Base-by-base conservation (phyloP, 2,113 vertebrate genomes). In the Notarius lentiginosus region DNA sequence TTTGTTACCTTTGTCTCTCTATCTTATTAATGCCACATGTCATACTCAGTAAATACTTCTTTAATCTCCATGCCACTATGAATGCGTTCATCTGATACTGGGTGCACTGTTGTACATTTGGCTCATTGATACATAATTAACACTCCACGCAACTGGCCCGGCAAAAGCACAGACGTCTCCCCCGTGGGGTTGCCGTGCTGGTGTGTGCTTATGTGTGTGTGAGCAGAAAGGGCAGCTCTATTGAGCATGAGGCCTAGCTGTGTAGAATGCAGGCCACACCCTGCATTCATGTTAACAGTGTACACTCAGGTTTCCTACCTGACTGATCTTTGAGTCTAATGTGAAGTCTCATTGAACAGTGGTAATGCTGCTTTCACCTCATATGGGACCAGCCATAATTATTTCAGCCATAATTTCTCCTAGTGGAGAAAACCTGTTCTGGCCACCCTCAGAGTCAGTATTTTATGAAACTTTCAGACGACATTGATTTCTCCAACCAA, bases 61-160 rank as follows among this genome's bases (percentile, higher is more conserved):
- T 73, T 70, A 70, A 51, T 34, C 55, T 88, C 47, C 63, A 47
- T 80, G 61, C 84, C 83, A 72, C 61, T 77, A 63, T 77, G 65
- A 80, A 79, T 83, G 86, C 63, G 87, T 72, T 79, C 41, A 75
- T 60, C 34, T 82, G 79, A 89, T 56, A 77, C 68, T 65, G 75
- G 51, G 27, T 86, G 84, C 41, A 81, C 30, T 80, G 41, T 60
- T 84, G 27, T 85, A 87, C 15, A 14, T 85, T 89, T 86, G 83
- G 80, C 86, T 87, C 81, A 90, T 86, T 86, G 86, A 90, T 88
- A 89, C 80, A 91, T 90, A 87, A 88, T 87, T 90, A 90, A 89
- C 86, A 88, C 56, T 73, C 49, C 27, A 24, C 82, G 72, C 79
- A 79, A 82, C 85, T 87, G 84, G 83, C 66, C 68, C 70, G 61